These are phyloP conservation scores for Philonicus albiceps DNA, from an alignment of 2,888 invertebrate species.

Conservation along the genomic window DNA sequence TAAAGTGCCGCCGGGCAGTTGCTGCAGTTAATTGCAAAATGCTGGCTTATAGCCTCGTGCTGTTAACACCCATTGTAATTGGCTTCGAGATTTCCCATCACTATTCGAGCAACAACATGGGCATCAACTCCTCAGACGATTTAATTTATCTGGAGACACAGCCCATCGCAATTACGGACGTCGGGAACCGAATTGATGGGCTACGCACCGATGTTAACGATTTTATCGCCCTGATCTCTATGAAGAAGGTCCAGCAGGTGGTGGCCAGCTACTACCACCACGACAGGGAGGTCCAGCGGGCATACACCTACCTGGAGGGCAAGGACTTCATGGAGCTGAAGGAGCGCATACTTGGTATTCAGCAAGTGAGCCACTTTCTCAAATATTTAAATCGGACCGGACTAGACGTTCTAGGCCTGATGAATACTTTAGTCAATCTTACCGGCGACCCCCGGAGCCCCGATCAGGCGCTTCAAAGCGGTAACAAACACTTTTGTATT, in stretches of 20 bases:
- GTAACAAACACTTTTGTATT: slow-evolving; percentile 41
- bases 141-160: slow-evolving; percentile 44
- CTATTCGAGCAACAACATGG: slow-evolving; percentile 18
- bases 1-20: slow-evolving; percentile 20
- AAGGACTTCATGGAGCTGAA: slow-evolving; percentile 54
- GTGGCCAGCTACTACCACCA: slow-evolving; percentile 56
- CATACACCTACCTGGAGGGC: slow-evolving; percentile 56
- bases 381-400: slow-evolving; percentile 58
- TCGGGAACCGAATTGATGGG: slow-evolving; percentile 20
- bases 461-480: slow-evolving; percentile 30
- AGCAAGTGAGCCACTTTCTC: slow-evolving; percentile 57
- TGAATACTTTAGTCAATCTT: slow-evolving; percentile 53
- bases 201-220: slow-evolving; percentile 58
- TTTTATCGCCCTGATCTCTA: slow-evolving; percentile 58
- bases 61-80: slow-evolving; percentile 41
- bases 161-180: slow-evolving; percentile 34
- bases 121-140: slow-evolving; percentile 40
- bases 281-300: slow-evolving; percentile 58
- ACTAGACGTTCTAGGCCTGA: slow-evolving; percentile 56
- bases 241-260: slow-evolving; percentile 56
- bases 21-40: slow-evolving; percentile 40
- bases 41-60: slow-evolving; percentile 37
- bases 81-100: slow-evolving; percentile 40
- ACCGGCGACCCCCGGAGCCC: slow-evolving; percentile 50
- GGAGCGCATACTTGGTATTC: slow-evolving; percentile 54